These are phyloP conservation scores for Tachina lurida DNA, from an alignment of 2,888 invertebrate genomes.

Conservation along the genomic window DNA sequence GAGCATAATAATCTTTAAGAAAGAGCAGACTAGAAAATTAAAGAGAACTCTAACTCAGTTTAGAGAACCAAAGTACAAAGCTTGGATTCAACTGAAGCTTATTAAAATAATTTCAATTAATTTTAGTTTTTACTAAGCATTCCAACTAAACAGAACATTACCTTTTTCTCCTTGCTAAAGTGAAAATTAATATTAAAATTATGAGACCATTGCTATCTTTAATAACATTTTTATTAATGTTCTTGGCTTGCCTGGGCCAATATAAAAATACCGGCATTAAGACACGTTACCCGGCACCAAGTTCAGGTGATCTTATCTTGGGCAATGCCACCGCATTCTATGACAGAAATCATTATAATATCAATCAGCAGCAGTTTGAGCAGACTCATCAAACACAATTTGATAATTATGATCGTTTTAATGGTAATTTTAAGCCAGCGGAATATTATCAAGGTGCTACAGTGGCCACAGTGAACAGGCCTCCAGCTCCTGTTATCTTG, in stretches of 20 bases:
- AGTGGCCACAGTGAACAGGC: not conserved
- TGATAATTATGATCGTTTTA: slow-evolving; percentile 59
- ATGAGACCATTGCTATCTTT: slow-evolving; percentile 70
- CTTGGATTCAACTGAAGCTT: not conserved
- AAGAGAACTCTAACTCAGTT: not conserved
- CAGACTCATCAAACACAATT: not conserved
- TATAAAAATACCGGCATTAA: slow-evolving; percentile 79
- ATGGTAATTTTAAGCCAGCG: slow-evolving; percentile 73
- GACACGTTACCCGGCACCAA: slow-evolving; percentile 76
- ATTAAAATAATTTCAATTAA: slow-evolving; percentile 31
- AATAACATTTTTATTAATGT: slow-evolving; percentile 19
- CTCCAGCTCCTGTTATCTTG: slow-evolving; percentile 75
- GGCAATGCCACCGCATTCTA: slow-evolving; percentile 67
- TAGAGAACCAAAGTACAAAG: not conserved
- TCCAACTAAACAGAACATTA: slow-evolving; percentile 50
- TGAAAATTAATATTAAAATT: not conserved
- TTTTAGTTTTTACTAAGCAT: slow-evolving; percentile 69
- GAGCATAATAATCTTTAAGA: slow-evolving; percentile 2
- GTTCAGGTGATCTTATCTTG: slow-evolving; percentile 71
- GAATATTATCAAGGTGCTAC: slow-evolving; percentile 76
- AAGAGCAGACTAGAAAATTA: not conserved
- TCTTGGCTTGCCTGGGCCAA: slow-evolving; percentile 72
- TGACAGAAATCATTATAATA: slow-evolving; percentile 33
- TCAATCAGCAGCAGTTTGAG: slow-evolving; percentile 45
- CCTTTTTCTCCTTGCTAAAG: slow-evolving; percentile 31